Conservation (phyloP, 2,888 invertebrate genomes). For the Scaptomyza polygonia region DNA sequence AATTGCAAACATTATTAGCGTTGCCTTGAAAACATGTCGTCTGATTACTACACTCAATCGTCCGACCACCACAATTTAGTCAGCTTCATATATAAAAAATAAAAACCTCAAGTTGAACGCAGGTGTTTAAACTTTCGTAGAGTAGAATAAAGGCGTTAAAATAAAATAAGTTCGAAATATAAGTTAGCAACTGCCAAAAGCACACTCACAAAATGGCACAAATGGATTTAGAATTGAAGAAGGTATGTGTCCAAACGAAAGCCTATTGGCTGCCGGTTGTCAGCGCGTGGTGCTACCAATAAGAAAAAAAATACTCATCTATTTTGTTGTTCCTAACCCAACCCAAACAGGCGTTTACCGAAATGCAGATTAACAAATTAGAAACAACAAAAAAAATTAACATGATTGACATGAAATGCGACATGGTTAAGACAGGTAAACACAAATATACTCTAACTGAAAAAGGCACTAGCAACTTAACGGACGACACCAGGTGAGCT, state of each 20-base stretch:
- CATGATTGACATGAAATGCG: conserved; percentile 89
- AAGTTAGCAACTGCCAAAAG: conserved; percentile 8
- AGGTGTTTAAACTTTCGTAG: conserved; percentile 56
- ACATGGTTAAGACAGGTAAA: conserved; percentile 88
- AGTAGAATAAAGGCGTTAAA: conserved; percentile 33
- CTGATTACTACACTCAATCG: not conserved
- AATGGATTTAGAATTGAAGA: conserved; percentile 84
- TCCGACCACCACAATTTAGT: conserved; percentile 25
- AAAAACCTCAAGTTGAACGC: conserved; percentile 26
- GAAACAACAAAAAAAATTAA: conserved; percentile 91
- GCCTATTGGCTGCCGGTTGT: conserved; percentile 2
- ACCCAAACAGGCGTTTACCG: conserved; percentile 88
- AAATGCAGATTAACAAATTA: conserved; percentile 91
- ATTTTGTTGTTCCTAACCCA: conserved; percentile 9
- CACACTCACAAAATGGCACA: conserved; percentile 75
- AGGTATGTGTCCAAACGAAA: conserved; percentile 67
- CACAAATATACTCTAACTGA: conserved; percentile 90
- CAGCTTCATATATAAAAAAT: conserved; percentile 22
- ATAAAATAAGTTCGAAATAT: not conserved
- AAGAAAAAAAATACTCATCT: conserved; percentile 30
- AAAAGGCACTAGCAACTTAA: conserved; percentile 83
- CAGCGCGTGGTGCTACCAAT: conserved; percentile 45
- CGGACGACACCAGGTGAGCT: conserved; percentile 81
- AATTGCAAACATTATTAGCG: not conserved
- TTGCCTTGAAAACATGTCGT: conserved; percentile 10